These are phyloP conservation scores for Uria lomvia DNA, from an alignment of 2,113 vertebrate genomes.

Conservation along the genomic window DNA sequence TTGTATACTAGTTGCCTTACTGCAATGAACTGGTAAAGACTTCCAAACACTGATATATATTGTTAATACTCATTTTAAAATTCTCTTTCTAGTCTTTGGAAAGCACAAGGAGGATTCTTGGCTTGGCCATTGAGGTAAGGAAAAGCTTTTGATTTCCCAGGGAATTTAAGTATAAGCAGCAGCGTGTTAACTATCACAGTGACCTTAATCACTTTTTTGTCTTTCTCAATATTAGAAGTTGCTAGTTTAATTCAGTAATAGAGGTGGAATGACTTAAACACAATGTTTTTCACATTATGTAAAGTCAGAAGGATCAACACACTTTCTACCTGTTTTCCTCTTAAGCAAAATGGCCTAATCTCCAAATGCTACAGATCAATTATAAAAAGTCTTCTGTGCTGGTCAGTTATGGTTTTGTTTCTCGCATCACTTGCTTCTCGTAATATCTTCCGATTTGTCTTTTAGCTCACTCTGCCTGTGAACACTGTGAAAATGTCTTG, in stretches of 20 bases:
- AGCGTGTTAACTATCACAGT: not conserved
- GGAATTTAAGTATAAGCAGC: not conserved
- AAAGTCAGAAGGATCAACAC: not conserved
- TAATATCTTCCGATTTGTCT: not conserved
- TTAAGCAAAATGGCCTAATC: not conserved
- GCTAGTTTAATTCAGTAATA: not conserved
- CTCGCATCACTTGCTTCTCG: not conserved
- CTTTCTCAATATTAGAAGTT: not conserved
- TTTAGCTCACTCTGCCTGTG: not conserved
- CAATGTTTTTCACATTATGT: not conserved
- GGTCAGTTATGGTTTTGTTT: not conserved
- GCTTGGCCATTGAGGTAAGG: slow-evolving; percentile 93
- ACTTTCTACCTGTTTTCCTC: not conserved
- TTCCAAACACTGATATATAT: not conserved
- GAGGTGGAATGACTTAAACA: not conserved
- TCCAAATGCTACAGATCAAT: not conserved
- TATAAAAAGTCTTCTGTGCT: not conserved
- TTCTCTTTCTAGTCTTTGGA: slow-evolving; percentile 87
- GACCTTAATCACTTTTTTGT: not conserved
- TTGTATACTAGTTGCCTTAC: not conserved
- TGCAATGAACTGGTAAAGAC: not conserved
- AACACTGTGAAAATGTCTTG: not conserved
- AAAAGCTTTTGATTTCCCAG: not conserved
- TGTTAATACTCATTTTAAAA: not conserved
- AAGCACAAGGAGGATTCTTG: slow-evolving; percentile 93